Evolutionary conservation across 2,113 vertebrate genomes (phyloP).

Genomic region (Eurypyga helias): DNA sequence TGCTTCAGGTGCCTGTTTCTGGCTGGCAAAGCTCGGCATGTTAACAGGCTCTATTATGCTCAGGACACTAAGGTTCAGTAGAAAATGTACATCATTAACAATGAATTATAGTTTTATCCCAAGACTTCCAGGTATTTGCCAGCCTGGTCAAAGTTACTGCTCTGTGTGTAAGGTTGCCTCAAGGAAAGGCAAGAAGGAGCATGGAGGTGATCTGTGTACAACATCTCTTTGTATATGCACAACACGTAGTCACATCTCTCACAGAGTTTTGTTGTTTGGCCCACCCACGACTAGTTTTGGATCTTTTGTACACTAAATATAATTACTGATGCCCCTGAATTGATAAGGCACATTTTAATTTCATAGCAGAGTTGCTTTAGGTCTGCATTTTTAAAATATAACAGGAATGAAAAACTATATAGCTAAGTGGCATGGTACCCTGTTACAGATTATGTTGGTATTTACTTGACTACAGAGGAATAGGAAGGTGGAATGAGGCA

Average conservation of each 20-base stretch:
- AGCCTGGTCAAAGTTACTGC: neutral
- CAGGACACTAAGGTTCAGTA: neutral
- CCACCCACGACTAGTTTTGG: neutral
- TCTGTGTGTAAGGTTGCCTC: neutral
- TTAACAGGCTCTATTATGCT: neutral
- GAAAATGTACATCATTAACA: neutral
- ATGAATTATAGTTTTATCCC: fast-evolving
- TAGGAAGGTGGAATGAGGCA: neutral
- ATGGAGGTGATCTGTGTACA: neutral
- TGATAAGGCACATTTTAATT: neutral
- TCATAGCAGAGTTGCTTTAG: neutral
- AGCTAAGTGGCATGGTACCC: neutral
- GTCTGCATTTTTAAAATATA: neutral
- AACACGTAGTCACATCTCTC: neutral
- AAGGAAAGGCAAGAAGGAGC: neutral
- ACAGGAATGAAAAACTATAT: neutral
- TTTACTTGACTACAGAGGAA: neutral
- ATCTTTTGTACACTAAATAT: neutral
- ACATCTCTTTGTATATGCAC: neutral
- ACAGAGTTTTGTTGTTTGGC: neutral
- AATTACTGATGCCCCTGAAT: neutral
- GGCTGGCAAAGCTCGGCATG: neutral
- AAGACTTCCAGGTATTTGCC: neutral
- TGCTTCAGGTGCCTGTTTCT: neutral
- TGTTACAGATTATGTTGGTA: neutral